Evolutionary conservation across 2,113 vertebrate genomes (phyloP).

Genomic region (Neofelis nebulosa): DNA sequence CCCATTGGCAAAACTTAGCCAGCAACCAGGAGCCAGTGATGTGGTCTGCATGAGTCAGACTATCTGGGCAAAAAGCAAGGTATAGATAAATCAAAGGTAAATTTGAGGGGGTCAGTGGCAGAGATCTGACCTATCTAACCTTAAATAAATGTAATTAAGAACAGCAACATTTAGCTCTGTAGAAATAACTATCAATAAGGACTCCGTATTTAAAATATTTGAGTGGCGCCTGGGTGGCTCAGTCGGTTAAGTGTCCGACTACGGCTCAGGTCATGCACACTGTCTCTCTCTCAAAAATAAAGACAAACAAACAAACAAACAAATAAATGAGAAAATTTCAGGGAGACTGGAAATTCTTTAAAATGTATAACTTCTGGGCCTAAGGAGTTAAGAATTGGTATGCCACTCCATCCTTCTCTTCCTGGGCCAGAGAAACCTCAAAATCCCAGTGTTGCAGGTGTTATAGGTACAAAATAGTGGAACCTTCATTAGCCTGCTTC

Average conservation of each 20-base stretch:
- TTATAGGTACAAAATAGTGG: not conserved
- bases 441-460: not conserved
- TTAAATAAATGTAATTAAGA: constrained; percentile 2
- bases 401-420: not conserved
- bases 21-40: not conserved
- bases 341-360: not conserved
- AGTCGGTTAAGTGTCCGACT: too few relatives aligned
- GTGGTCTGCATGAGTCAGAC: not conserved
- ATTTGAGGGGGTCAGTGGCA: not conserved
- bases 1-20: not conserved
- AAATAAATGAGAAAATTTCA: not conserved
- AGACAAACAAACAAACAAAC: too few relatives aligned
- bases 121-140: not conserved
- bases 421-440: not conserved
- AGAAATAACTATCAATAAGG: not conserved
- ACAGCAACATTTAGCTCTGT: not conserved
- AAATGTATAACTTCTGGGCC: not conserved
- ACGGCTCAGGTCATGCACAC: too few relatives aligned
- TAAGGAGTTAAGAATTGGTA: not conserved
- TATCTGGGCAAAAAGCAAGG: not conserved
- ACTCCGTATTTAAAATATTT: not conserved
- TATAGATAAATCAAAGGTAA: not conserved
- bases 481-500: not conserved
- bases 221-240: too few relatives aligned
- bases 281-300: too few relatives aligned